A percentile compares a stretch with the other conserved stretches of the same genome.
phyloP scores from a whole-genome alignment of 1,140 invertebrate species.

The Bombus affinis region DNA sequence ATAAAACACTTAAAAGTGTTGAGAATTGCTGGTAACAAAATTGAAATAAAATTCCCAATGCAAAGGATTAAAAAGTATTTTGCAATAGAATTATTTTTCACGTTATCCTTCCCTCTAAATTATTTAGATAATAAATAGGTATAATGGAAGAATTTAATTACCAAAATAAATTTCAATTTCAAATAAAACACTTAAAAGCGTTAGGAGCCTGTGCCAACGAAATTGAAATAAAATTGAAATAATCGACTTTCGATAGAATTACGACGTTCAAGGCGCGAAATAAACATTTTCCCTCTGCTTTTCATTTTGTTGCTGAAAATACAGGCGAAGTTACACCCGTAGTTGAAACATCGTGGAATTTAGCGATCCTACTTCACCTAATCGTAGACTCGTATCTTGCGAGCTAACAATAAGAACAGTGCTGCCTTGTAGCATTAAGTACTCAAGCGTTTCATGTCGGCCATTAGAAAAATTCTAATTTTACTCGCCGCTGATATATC shows the following conservation, averaged over 20 bases:
- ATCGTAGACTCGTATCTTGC: background rate
- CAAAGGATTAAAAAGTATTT: too few relatives aligned
- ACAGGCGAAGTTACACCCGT: accelerated
- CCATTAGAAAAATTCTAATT: conserved; percentile 4
- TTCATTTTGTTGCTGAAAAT: too few relatives aligned
- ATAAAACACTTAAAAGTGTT: accelerated
- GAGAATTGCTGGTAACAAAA: accelerated
- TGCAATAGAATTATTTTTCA: too few relatives aligned
- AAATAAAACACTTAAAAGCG: too few relatives aligned
- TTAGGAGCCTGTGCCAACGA: accelerated
- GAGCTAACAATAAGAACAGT: background rate
- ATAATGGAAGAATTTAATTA: too few relatives aligned
- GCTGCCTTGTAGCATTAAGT: background rate
- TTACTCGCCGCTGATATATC: background rate
- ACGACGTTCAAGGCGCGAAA: background rate
- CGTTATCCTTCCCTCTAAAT: too few relatives aligned
- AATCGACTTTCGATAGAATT: too few relatives aligned
- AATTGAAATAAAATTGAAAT: too few relatives aligned
- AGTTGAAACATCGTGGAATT: background rate
- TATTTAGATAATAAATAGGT: too few relatives aligned
- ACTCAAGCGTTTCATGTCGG: background rate
- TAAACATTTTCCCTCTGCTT: background rate
- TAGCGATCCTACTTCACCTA: background rate
- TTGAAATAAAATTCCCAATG: accelerated
- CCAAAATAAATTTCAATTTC: too few relatives aligned